Evolutionary conservation across 1,140 invertebrate genomes (phyloP).

Genomic region (Cephus cinctus): DNA sequence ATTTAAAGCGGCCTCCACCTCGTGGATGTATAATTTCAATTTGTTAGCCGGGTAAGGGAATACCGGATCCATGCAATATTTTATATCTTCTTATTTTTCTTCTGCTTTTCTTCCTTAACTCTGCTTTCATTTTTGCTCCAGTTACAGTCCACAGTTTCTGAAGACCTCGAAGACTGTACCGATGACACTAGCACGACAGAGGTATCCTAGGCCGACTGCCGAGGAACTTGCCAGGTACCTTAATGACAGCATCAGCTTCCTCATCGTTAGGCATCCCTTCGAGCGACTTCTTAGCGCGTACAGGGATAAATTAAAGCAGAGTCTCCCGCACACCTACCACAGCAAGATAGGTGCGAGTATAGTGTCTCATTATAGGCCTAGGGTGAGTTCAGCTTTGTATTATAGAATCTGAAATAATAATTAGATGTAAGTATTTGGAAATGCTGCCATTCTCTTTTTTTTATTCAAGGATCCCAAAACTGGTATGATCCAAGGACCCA

Average conservation of each 20-base stretch:
- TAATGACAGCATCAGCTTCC: conserved; percentile 71
- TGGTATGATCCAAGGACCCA: conserved; percentile 49
- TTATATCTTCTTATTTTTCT: too few species aligned
- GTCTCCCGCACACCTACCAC: conserved; percentile 77
- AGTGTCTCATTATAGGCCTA: conserved; percentile 68
- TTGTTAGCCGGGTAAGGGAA: conserved; percentile 69
- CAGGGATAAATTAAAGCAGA: conserved; percentile 83
- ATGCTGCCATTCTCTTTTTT: not conserved
- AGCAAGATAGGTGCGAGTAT: conserved; percentile 76
- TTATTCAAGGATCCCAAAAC: conserved; percentile 39
- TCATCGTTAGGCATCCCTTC: conserved; percentile 87
- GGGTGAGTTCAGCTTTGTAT: conserved; percentile 39
- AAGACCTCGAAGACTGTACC: conserved; percentile 75
- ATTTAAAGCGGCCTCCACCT: conserved; percentile 83
- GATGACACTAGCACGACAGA: conserved; percentile 71
- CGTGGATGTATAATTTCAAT: conserved; percentile 90
- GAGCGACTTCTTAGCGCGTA: conserved; percentile 87
- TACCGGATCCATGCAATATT: too few species aligned
- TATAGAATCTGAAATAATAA: not conserved
- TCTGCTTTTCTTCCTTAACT: too few species aligned
- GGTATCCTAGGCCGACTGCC: conserved; percentile 72
- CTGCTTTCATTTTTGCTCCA: conserved; percentile 29
- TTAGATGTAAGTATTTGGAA: too few species aligned
- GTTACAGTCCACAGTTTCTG: conserved; percentile 71
- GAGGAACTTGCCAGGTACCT: conserved; percentile 66